These are phyloP conservation scores for Drosophila parthenogenetica DNA, from an alignment of 2,888 invertebrate genomes.

Conservation along the genomic window DNA sequence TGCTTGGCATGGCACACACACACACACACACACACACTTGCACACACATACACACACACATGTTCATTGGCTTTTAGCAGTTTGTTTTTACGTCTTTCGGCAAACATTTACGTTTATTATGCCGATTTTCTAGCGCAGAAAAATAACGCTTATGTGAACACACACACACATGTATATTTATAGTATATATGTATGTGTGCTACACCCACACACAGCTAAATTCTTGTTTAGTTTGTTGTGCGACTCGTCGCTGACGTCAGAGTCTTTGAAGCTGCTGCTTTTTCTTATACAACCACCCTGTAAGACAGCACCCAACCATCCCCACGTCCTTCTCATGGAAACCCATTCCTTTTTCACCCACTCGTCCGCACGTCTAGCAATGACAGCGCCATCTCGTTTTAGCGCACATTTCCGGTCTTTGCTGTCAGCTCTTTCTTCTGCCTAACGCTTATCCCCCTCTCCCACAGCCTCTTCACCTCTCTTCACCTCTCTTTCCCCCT, in stretches of 20 bases:
- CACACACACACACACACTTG: background rate
- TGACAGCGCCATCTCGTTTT: constrained; percentile 76
- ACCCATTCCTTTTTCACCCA: background rate
- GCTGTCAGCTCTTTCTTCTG: constrained; percentile 30
- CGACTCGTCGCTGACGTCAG: constrained; percentile 54
- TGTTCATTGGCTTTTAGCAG: constrained; percentile 43
- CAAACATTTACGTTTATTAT: constrained; percentile 81
- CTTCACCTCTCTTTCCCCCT: background rate
- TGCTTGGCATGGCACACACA: constrained; percentile 33
- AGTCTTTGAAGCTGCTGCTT: background rate
- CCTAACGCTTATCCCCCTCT: constrained; percentile 39
- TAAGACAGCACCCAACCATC: constrained; percentile 1
- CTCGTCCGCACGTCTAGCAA: constrained; percentile 20
- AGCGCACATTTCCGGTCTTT: constrained; percentile 70
- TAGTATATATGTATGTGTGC: no score
- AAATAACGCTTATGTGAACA: constrained; percentile 77
- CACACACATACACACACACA: constrained; percentile 1
- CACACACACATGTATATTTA: constrained; percentile 5
- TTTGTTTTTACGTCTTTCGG: constrained; percentile 73
- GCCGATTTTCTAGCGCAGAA: constrained; percentile 81
- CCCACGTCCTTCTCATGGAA: background rate
- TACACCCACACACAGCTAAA: constrained; percentile 10
- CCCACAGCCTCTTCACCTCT: background rate
- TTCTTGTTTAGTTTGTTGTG: constrained; percentile 44
- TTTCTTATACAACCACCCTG: constrained; percentile 26